phyloP scores from a whole-genome alignment of 2,888 invertebrate genomes.

The Antitype chi region DNA sequence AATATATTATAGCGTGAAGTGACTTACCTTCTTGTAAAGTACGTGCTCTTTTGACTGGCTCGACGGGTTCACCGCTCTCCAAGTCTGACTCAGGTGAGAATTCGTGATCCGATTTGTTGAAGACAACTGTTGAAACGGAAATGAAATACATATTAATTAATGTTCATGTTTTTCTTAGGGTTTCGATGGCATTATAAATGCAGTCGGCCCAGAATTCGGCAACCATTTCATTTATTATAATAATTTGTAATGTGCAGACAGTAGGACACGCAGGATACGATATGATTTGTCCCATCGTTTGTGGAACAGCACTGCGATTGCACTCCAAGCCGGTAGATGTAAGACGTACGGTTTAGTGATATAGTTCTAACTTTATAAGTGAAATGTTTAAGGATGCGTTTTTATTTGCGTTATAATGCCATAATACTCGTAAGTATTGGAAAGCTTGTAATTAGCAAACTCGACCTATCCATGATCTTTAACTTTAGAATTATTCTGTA shows the following conservation, averaged over 20 bases:
- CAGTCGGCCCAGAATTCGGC: no score
- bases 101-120: slow-evolving; percentile 95
- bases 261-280: no score
- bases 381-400: background rate
- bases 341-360: background rate
- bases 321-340: background rate
- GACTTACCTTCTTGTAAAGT: slow-evolving; percentile 93
- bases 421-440: background rate
- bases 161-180: no score
- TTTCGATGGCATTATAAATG: no score
- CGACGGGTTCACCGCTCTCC: slow-evolving; percentile 93
- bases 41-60: slow-evolving; percentile 95
- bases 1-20: background rate
- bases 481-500: background rate
- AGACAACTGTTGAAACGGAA: slow-evolving; percentile 76
- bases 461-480: background rate
- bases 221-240: no score
- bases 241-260: no score
- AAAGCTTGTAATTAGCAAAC: background rate
- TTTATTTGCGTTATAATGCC: background rate
- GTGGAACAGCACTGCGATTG: no score
- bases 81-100: slow-evolving; percentile 96
- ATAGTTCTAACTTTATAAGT: background rate
- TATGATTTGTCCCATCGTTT: no score
- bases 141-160: slow-evolving; percentile 3